phyloP scores from a whole-genome alignment of 1,140 invertebrate species.

The Trichonephila inaurata region DNA sequence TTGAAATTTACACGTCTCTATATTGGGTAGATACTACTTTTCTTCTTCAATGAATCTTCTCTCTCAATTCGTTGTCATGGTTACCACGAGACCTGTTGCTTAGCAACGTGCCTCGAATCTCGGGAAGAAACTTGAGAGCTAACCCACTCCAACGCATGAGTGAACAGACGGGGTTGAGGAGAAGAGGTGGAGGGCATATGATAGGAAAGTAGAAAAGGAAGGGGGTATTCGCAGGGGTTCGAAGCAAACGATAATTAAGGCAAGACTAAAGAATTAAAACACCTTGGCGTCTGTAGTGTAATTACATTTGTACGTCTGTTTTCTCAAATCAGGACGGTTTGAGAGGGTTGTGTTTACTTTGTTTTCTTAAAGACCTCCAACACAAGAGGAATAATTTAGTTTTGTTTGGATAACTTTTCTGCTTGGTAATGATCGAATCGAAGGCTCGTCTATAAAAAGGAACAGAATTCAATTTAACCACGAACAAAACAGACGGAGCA shows the following conservation, averaged over 20 bases:
- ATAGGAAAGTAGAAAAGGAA: neutral
- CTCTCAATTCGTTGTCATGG: conserved; percentile 40
- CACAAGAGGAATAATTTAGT: conserved; percentile 47
- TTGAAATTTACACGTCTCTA: conserved; percentile 56
- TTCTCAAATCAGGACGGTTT: conserved; percentile 61
- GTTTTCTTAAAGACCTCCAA: conserved; percentile 21
- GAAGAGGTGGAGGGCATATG: neutral
- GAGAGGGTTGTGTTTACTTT: conserved; percentile 27
- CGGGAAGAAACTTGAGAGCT: conserved; percentile 50
- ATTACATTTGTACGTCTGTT: conserved; percentile 74
- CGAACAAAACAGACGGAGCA: neutral
- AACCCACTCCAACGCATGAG: conserved; percentile 42
- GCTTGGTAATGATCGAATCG: conserved; percentile 41
- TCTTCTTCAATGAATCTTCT: conserved; percentile 59
- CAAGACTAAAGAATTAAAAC: conserved; percentile 67
- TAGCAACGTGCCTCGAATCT: conserved; percentile 44
- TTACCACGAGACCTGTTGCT: conserved; percentile 27
- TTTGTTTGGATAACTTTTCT: conserved; percentile 60
- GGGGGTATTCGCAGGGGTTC: neutral
- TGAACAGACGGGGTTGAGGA: neutral
- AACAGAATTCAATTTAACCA: neutral
- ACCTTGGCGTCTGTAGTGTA: conserved; percentile 57
- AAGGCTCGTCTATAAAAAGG: neutral
- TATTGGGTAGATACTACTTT: conserved; percentile 32
- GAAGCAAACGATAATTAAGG: conserved; percentile 70